phyloP scores from a whole-genome alignment of 1,140 invertebrate species.

The Arion vulgaris region DNA sequence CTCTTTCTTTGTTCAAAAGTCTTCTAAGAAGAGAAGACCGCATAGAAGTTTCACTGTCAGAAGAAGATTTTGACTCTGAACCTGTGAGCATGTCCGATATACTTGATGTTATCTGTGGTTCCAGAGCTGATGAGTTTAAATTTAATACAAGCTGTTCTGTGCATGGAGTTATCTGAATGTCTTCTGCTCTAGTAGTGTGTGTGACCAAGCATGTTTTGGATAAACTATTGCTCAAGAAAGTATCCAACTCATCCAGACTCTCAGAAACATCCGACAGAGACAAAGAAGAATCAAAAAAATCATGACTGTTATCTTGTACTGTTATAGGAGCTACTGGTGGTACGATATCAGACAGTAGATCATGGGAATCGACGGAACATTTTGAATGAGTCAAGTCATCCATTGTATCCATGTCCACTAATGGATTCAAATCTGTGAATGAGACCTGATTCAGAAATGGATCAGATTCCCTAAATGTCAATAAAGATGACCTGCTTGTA shows the following conservation, averaged over 20 bases:
- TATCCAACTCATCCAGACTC: not conserved
- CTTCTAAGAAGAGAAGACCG: constrained; percentile 21
- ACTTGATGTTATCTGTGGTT: not conserved
- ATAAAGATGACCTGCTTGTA: not conserved
- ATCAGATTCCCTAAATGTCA: not conserved
- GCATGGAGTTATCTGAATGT: not conserved
- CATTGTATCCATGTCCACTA: not conserved
- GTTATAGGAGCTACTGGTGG: not conserved
- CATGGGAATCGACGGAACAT: not conserved
- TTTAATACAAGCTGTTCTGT: not conserved
- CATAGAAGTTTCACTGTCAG: constrained; percentile 3
- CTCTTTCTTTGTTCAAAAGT: constrained; percentile 26
- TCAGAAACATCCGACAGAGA: not conserved
- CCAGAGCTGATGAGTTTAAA: not conserved
- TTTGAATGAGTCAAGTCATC: not conserved
- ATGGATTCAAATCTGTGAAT: not conserved
- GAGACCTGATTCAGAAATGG: constrained; percentile 10
- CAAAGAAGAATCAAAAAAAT: not conserved
- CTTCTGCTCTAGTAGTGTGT: not conserved
- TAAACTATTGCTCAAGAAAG: not conserved
- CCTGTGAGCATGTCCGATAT: not conserved
- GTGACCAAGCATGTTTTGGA: not conserved
- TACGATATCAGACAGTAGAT: not conserved
- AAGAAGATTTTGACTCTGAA: not conserved
- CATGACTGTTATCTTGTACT: not conserved